A percentile compares a stretch with the other conserved stretches of the same genome.
phyloP scores from a whole-genome alignment of 1,140 invertebrate species.

The Drosophila subobscura region DNA sequence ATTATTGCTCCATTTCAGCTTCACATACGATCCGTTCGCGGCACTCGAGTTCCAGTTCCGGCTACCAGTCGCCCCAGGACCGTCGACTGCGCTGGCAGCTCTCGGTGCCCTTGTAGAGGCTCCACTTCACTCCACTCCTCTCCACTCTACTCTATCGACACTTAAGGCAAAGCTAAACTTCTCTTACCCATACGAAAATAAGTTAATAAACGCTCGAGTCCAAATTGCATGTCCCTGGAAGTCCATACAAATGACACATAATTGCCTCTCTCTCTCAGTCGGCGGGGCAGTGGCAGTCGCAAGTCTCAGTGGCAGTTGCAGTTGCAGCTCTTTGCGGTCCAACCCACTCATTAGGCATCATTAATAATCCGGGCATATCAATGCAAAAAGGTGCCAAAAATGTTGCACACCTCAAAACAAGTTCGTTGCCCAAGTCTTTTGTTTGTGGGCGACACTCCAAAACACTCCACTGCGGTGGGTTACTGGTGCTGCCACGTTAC shows the following conservation, averaged over 20 bases:
- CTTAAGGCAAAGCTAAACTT: constrained; percentile 19
- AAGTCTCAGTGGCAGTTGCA: constrained; percentile 19
- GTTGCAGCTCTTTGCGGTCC: constrained; percentile 36
- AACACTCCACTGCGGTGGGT: constrained; percentile 3
- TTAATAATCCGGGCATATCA: constrained; percentile 72
- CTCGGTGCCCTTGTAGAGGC: constrained; percentile 60
- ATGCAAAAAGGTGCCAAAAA: constrained; percentile 69
- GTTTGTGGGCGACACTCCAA: constrained; percentile 39
- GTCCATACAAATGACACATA: constrained; percentile 71
- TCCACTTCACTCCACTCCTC: background rate
- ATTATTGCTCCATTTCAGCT: constrained; percentile 22
- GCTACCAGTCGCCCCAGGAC: constrained; percentile 36
- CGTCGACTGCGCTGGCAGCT: constrained; percentile 58
- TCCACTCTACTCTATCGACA: constrained; percentile 29
- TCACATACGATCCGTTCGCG: constrained; percentile 36
- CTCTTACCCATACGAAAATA: constrained; percentile 60
- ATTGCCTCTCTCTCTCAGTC: constrained; percentile 45
- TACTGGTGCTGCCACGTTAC: background rate
- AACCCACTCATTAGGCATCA: constrained; percentile 78
- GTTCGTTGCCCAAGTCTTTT: constrained; percentile 65
- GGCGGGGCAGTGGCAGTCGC: constrained; percentile 4
- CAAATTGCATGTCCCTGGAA: constrained; percentile 56
- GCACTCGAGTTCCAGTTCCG: constrained; percentile 47
- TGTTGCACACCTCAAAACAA: constrained; percentile 36
- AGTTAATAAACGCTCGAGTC: constrained; percentile 74